A percentile compares a stretch with the other conserved stretches of the same genome.
Conservation (phyloP, 2,797 vertebrate species). For the Clarias pachynema region DNA sequence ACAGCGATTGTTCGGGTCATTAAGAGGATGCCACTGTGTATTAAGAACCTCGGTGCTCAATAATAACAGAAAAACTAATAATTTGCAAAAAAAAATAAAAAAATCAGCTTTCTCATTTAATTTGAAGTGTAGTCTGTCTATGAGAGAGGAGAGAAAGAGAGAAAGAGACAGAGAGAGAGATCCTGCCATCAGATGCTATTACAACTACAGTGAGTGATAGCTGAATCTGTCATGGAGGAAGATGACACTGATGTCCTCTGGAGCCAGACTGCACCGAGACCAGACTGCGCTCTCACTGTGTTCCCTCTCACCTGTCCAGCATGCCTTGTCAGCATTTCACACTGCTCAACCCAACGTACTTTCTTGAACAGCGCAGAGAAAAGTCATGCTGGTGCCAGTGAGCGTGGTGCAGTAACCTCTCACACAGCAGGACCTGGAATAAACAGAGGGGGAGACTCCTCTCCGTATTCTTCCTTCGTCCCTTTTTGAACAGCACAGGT, state of each 20-base stretch:
- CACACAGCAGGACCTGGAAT: background rate
- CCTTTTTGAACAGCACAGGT: conserved; percentile 28
- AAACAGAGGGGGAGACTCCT: background rate
- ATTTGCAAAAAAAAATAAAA: conserved; percentile 46
- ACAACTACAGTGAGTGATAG: conserved; percentile 42
- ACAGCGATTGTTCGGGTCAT: conserved; percentile 93
- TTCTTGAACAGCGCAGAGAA: conserved; percentile 24
- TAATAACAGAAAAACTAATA: conserved; percentile 59
- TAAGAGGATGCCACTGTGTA: conserved; percentile 87
- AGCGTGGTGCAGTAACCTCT: background rate
- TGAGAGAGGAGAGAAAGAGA: background rate
- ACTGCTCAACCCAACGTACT: conserved; percentile 2
- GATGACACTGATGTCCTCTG: conserved; percentile 59
- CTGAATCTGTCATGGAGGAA: conserved; percentile 40
- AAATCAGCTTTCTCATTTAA: conserved; percentile 20
- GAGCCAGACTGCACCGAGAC: conserved; percentile 26
- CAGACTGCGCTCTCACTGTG: conserved; percentile 34
- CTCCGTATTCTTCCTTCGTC: background rate
- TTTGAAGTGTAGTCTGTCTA: conserved; percentile 6
- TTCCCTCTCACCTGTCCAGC: conserved; percentile 27
- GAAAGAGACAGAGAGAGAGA: conserved; percentile 17
- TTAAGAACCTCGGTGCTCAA: conserved; percentile 72
- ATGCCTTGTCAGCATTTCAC: conserved; percentile 23
- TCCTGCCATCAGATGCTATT: conserved; percentile 52
- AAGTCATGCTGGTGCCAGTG: background rate